Conservation (phyloP, 2,113 vertebrate species). For the Ceyx margarethae region DNA sequence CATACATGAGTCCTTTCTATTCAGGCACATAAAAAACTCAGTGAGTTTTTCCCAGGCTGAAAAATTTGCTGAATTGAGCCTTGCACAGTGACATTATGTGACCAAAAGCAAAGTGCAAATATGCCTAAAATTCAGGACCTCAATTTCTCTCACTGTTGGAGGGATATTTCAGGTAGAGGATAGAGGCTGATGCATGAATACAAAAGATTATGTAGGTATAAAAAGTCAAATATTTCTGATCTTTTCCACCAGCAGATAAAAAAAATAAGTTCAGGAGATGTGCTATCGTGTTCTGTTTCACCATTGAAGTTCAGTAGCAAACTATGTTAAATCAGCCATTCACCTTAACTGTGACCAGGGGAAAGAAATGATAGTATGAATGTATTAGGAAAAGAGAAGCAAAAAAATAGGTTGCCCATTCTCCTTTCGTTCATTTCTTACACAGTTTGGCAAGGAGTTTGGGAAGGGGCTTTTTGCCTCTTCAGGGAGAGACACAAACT, state of each 20-base stretch:
- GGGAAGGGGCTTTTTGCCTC: conserved; percentile 34
- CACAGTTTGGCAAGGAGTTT: conserved; percentile 45
- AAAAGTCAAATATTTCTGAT: background rate
- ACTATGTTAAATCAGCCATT: background rate
- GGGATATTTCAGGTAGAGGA: background rate
- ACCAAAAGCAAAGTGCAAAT: background rate
- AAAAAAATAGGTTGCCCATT: background rate
- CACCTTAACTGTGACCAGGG: background rate
- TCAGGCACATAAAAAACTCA: background rate
- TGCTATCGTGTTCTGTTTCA: background rate
- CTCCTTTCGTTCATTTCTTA: conserved; percentile 14
- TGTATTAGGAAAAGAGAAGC: background rate
- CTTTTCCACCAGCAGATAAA: background rate
- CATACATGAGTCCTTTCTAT: background rate
- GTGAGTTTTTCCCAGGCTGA: background rate
- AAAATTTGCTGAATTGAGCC: background rate
- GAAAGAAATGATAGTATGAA: background rate
- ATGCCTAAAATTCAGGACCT: background rate
- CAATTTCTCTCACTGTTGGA: background rate
- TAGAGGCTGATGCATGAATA: background rate
- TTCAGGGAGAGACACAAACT: conserved; percentile 60
- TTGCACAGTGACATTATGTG: background rate
- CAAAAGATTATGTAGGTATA: background rate
- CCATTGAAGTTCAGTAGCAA: background rate
- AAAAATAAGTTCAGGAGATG: background rate